Base-by-base conservation (phyloP, 2,797 vertebrate genomes). In the Syngnathus rostellatus region DNA sequence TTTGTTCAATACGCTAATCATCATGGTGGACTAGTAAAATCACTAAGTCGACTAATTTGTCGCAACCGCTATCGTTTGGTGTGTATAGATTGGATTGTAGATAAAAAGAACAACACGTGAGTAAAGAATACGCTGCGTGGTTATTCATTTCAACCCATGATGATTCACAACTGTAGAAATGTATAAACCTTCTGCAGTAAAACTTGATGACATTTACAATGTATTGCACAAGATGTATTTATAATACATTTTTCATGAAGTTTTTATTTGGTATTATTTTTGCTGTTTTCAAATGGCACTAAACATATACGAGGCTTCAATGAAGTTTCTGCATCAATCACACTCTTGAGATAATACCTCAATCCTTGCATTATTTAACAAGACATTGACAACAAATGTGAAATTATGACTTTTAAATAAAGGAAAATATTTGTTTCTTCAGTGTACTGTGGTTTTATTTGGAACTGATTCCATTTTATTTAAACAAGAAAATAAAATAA, bases 361-460 rank as follows among this genome's bases (percentile, higher is more conserved):
- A 57, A 12, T 12, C 11, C 25, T 16, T 17, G 54, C 25, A 58
- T 37, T 57, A 8, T 38, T 37, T 38, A 38, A 31, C 25, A 58
- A 38, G 16, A 17, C 54, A 25, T 17, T 54, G 31, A 11, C 66
- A 75, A 43, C 41, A 64, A 50, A 66, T 91, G 86, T 91, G 72
- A 74, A 83, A 67, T 63, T 64, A 31, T 81, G 77, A 78, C 63
- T 77, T 79, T 80, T 81, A 64, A 97, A 98, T 98, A 98, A 97
- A 98, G 93, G 93, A 93, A 94, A 93, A 93, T 94, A 94, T 91
- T 94, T 94, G 92, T 94, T 96, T 94, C 92, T 91, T 90, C 89
- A 76, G 92, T 89, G 79, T 91, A 86, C 69, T 86, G 84, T 89
- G 85, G 74, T 82, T 91, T 89, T 86, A 75, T 82, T 85, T 65